Evolutionary conservation across 1,140 invertebrate species (phyloP), one percentile per base, ranked within the genome.

Genomic region (Penaeus vannamei): DNA sequence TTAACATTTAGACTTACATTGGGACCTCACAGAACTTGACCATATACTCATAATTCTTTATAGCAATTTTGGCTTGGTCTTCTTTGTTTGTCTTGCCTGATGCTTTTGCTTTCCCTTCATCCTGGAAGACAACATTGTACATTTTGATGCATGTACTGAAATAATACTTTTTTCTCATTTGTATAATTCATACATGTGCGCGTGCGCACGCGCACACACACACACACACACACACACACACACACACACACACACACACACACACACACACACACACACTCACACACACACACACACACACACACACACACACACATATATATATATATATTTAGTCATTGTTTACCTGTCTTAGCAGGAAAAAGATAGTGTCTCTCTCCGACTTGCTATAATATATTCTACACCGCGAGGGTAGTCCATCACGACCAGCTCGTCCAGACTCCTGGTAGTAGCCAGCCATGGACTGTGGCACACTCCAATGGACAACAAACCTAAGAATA

Each of bases 381-480:
- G 94, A 93, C 85, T 95, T 94, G n/a, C 95, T 96, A 92, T 98
- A 97, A 91, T 96, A 96, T 53, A 96, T 93, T 76, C 95, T 91
- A 92, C 95, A 96, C 87, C 92, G 93, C 0, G 95, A 93, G 26
- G 92, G 93, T 84, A 93, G 92, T 2, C 95, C 95, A 93, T 96
- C 95, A 91, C 95, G 93, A 7, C 95, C 95, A 79, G 95, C 95
- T 86, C 95, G 91, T 10, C 95, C 95, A 22, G 95, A 95, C 92
- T 96, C 94, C 92, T 95, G 94, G 91, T 95, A 95, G 92, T 95
- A 95, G 0, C 93, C 93, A n/a, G 94, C 93, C 86, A 95, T 92
- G 89, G 96, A 97, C 92, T 97, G 96, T 1, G 97, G 96, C n/a
- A 97, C 94, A 84, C 97, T 97, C 98, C 98, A 99, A 93, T 99